phyloP scores from a whole-genome alignment of 1,140 invertebrate genomes.

The Pemphigus obesinymphae region DNA sequence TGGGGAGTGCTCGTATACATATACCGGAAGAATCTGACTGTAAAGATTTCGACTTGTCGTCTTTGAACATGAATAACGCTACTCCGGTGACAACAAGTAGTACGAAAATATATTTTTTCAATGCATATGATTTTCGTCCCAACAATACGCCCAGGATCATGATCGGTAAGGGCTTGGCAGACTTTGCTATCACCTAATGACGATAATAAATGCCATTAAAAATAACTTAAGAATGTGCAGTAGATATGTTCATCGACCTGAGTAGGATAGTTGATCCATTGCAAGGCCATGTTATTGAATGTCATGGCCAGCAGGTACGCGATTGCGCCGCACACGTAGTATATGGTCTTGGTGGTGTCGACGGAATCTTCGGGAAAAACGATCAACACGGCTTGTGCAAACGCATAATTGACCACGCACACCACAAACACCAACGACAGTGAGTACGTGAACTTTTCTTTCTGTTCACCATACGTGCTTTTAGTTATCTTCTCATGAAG shows the following conservation, averaged over 20 bases:
- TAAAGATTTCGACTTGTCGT: conserved; percentile 54
- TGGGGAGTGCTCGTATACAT: background rate
- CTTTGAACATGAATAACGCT: conserved; percentile 90
- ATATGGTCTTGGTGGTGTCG: conserved; percentile 66
- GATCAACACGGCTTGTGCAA: conserved; percentile 69
- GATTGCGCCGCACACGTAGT: conserved; percentile 74
- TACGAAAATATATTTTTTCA: conserved; percentile 88
- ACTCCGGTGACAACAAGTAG: conserved; percentile 88
- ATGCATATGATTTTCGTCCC: conserved; percentile 77
- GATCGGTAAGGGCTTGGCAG: conserved; percentile 96
- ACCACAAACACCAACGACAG: conserved; percentile 81
- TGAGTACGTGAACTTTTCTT: conserved; percentile 81
- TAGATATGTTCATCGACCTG: conserved; percentile 61
- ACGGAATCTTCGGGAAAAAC: conserved; percentile 60
- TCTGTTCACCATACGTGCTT: conserved; percentile 69
- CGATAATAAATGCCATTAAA: too few species aligned
- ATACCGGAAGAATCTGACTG: conserved; percentile 42
- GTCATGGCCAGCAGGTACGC: conserved; percentile 95
- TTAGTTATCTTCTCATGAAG: conserved; percentile 92
- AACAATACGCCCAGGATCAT: conserved; percentile 95
- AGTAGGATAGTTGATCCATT: conserved; percentile 96
- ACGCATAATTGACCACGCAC: conserved; percentile 83
- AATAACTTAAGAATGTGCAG: too few species aligned
- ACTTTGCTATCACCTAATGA: conserved; percentile 70
- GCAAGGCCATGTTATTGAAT: conserved; percentile 88